Conservation (phyloP, 2,113 vertebrate species). For the Ammodytes marinus region DNA sequence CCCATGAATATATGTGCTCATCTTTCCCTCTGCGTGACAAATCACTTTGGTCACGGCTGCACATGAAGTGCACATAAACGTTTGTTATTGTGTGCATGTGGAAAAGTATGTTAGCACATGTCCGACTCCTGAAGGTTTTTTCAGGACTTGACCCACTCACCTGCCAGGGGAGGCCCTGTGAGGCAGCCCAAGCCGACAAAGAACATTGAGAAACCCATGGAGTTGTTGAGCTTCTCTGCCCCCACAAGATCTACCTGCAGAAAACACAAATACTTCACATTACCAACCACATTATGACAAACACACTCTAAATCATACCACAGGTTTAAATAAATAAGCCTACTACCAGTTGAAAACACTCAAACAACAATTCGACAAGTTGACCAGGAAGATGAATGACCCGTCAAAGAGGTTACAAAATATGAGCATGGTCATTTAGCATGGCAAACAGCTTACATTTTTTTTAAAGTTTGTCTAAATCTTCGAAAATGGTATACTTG, state of each 20-base stretch:
- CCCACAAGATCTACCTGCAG: conserved; percentile 92
- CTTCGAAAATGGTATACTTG: too few species aligned
- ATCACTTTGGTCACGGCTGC: conserved; percentile 15
- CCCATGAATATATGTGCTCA: conserved; percentile 39
- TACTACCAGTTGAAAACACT: background rate
- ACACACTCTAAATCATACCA: background rate
- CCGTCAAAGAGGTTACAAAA: background rate
- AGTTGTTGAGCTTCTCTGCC: conserved; percentile 86
- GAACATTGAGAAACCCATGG: conserved; percentile 92
- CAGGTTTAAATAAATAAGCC: background rate
- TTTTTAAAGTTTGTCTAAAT: too few species aligned
- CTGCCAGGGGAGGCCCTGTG: conserved; percentile 93
- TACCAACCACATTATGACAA: background rate
- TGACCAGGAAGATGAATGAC: background rate
- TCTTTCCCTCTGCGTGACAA: background rate
- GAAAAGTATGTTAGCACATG: conserved; percentile 34
- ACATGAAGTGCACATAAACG: conserved; percentile 26
- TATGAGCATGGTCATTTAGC: too few species aligned
- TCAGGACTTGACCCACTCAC: conserved; percentile 79
- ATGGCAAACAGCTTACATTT: too few species aligned
- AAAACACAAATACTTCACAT: background rate
- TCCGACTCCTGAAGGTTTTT: conserved; percentile 16
- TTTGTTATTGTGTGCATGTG: conserved; percentile 44
- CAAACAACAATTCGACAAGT: background rate
- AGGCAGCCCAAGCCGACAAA: conserved; percentile 91